Base-by-base conservation (phyloP, 2,113 vertebrate species). In the Ursus arctos region DNA sequence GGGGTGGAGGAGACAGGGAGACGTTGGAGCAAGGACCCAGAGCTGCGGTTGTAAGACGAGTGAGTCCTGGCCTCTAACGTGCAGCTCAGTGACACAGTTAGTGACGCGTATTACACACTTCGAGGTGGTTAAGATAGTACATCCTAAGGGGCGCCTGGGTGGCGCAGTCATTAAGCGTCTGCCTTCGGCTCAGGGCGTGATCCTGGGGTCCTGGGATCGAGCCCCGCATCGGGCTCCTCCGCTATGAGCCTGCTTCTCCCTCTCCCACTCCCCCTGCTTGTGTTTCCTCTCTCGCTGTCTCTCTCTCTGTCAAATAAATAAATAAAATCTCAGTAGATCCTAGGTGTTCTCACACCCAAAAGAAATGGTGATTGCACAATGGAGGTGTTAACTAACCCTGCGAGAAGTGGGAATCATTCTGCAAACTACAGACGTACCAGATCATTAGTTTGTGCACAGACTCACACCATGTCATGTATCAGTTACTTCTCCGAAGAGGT, bases 71-170 rank as follows among this genome's bases (percentile, higher is more conserved):
- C 51, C 7, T 43, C 51, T 3, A 5, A 31, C 1, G 4, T 1
- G 4, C n/a, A 13, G n/a, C n/a, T 2, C 1, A 5, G 6, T 4
- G n/a, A 67, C 59, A 19, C 26, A 13, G 26, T 28, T 19, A 21
- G 19, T 26, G 19, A 47, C 10, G 8, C 0, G 40, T 4, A 21
- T 1, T 11, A 2, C 1, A 2, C 0, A 8, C 33, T 36, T 31
- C 5, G 7, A 9, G 24, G 67, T 4, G 40, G 51, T 33, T 26
- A 3, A 4, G 33, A 18, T 8, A 18, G 33, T 2, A 12, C 65
- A 86, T 14, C 31, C n/a, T 2, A 11, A 24, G 40, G 43, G 43
- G 43, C 5, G 1, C 43, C 43, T 43, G 43, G 43, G 43, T 43
- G 43, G 43, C 43, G 4, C 43, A 43, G 43, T 43, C 43, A 43